Base-by-base conservation (phyloP, 2,797 vertebrate genomes). In the Adelosebastes latens region DNA sequence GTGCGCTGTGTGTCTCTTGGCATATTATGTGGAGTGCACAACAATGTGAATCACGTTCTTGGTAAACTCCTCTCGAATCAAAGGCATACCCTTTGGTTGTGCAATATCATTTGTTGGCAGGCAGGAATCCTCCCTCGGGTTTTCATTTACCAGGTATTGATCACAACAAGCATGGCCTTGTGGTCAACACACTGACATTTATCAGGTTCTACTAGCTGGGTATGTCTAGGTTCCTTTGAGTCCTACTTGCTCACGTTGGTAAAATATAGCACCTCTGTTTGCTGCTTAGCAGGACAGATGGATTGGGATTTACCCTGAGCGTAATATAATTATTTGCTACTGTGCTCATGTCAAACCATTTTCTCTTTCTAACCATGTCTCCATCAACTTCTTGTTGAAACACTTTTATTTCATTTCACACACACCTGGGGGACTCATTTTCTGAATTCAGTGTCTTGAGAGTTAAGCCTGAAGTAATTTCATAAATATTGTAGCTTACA, bases 51-150 rank as follows among this genome's bases (percentile, higher is more conserved):
- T 9, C 11, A 31, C 24, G 22, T 64, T 75, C 52, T 68, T 68
- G 42, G 32, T 71, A 58, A 90, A 74, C 32, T 69, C 36, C 7
- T 49, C 34, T 75, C 29, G 36, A 25, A 53, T 77, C 34, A 61
- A 61, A 87, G 20, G 13, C 65, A 78, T 63, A 63, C 10, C 58
- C 27, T 53, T 58, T 75, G 27, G 77, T 52, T 81, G 34, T 42
- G 64, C 56, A 65, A 27, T 77, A 59, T 24, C 5, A 77, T 82
- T 87, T 84, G 55, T 77, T 76, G 67, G 67, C 31, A 76, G 53
- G 49, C 62, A 63, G 62, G 36, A 68, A 74, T 75, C 61, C 32
- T 82, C 68, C 62, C 24, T 64, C 6, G 5, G 61, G 56, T 61
- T 69, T 77, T 70, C 34, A 31, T 55, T 53, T 61, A 55, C 13